Conservation (phyloP, 2,797 vertebrate genomes). For the Spheniscus humboldti region DNA sequence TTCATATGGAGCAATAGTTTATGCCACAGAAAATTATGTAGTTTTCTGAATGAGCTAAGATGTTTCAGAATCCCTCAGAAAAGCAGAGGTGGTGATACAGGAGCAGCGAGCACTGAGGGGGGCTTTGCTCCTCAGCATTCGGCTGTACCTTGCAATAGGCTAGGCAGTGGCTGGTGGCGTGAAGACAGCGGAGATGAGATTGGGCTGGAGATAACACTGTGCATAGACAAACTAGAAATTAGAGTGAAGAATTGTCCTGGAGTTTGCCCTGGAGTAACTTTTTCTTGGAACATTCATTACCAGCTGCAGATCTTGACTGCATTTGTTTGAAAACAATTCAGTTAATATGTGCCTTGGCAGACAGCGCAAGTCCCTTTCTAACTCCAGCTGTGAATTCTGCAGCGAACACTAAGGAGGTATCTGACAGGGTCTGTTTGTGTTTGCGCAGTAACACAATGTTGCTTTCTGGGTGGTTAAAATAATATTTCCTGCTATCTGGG, state of each 20-base stretch:
- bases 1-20: neutral
- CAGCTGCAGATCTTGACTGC: neutral
- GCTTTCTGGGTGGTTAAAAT: constrained; percentile 19
- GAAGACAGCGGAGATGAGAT: neutral
- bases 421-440: neutral
- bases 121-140: neutral
- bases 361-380: no score
- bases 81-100: neutral
- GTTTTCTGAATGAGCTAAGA: neutral
- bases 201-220: neutral
- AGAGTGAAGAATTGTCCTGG: neutral
- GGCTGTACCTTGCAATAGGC: neutral
- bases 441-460: neutral
- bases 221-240: neutral
- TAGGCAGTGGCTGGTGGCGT: neutral
- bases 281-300: neutral
- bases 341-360: neutral
- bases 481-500: neutral
- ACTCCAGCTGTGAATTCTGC: neutral
- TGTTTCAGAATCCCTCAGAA: neutral
- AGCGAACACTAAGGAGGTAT: neutral
- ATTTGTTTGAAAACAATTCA: neutral
- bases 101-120: neutral
- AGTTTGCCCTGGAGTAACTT: neutral
- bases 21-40: neutral